phyloP scores from a whole-genome alignment of 2,888 invertebrate genomes.

The Odontothrips loti region DNA sequence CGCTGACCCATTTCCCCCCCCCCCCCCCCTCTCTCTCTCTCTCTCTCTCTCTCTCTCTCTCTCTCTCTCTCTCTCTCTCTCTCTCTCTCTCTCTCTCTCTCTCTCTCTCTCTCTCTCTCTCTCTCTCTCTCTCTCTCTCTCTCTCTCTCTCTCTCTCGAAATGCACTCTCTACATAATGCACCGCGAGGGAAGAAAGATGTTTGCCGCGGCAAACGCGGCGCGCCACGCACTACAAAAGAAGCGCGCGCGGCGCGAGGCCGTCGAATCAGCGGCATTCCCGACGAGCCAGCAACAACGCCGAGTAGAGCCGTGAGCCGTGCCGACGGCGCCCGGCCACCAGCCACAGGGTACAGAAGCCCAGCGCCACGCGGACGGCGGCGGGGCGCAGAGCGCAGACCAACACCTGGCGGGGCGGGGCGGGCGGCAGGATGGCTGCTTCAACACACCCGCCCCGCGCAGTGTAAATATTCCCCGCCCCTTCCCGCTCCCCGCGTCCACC shows the following conservation, averaged over 20 bases:
- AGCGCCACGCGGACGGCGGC: too few relatives aligned
- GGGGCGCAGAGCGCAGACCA: too few relatives aligned
- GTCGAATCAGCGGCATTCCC: not conserved
- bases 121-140: too few relatives aligned
- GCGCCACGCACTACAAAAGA: not conserved
- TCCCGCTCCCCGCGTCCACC: not conserved
- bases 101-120: too few relatives aligned
- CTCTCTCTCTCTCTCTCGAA: too few relatives aligned
- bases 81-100: too few relatives aligned
- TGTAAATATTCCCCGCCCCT: not conserved
- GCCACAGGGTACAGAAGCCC: too few relatives aligned
- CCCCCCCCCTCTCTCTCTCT: conserved; percentile 2
- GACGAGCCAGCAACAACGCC: not conserved
- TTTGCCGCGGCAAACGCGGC: too few relatives aligned
- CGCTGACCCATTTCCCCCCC: not conserved
- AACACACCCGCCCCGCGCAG: not conserved
- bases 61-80: not conserved
- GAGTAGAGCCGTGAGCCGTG: too few relatives aligned
- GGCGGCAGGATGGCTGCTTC: not conserved
- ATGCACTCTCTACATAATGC: too few relatives aligned
- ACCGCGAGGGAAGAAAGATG: too few relatives aligned
- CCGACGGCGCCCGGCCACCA: too few relatives aligned
- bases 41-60: not conserved
- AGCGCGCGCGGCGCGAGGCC: not conserved
- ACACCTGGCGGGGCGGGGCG: not conserved